These are phyloP conservation scores for Aphelenchoides bicaudatus DNA, from an alignment of 2,888 invertebrate species.

Conservation along the genomic window DNA sequence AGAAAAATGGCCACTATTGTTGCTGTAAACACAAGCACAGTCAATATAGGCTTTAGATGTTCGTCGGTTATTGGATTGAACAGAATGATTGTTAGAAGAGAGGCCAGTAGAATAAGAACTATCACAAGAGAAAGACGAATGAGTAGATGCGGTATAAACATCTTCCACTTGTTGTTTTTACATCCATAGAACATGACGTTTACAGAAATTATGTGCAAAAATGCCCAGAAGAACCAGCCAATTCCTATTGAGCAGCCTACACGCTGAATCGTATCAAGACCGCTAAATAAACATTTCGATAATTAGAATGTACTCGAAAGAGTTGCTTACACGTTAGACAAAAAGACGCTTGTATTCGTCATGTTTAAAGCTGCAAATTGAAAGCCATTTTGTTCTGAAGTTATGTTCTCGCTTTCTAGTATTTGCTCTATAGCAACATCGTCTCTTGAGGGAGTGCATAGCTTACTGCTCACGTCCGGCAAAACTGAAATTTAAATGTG, in stretches of 20 bases:
- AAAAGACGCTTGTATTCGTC: not conserved
- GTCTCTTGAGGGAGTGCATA: slow-evolving; percentile 26
- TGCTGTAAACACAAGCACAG: too few species aligned
- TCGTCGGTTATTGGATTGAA: too few species aligned
- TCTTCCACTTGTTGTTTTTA: slow-evolving; percentile 37
- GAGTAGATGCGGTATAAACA: slow-evolving; percentile 51
- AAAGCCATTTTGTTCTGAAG: not conserved
- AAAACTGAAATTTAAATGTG: slow-evolving; percentile 36
- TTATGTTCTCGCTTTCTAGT: slow-evolving; percentile 11
- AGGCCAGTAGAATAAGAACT: not conserved
- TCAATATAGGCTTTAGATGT: too few species aligned
- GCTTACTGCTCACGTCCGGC: slow-evolving; percentile 42
- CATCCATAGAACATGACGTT: slow-evolving; percentile 52
- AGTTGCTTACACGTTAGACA: not conserved
- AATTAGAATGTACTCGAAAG: not conserved
- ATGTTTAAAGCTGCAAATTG: not conserved
- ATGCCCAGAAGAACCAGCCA: slow-evolving; percentile 35
- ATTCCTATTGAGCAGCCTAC: not conserved
- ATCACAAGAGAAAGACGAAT: slow-evolving; percentile 31
- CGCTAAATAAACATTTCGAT: not conserved
- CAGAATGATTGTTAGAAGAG: not conserved
- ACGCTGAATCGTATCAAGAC: not conserved
- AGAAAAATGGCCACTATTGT: slow-evolving; percentile 11
- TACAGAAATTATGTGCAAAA: slow-evolving; percentile 42
- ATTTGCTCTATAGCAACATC: not conserved